Evolutionary conservation across 2,797 vertebrate genomes (phyloP).

Genomic region (Peromyscus melanophrys): DNA sequence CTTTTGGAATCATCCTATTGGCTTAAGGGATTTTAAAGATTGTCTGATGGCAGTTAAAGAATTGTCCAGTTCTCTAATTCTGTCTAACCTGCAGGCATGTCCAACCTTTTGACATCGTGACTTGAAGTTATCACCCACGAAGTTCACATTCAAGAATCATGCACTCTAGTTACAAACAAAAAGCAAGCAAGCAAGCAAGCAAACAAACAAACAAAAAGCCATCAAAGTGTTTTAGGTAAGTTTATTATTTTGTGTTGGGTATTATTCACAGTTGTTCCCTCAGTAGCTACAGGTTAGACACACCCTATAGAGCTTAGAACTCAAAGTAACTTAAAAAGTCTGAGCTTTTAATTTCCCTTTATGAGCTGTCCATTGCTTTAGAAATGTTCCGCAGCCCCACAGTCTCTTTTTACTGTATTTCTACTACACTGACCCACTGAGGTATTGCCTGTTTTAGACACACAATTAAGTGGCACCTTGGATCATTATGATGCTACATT

Average conservation of each 20-base stretch:
- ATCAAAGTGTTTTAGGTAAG: background rate
- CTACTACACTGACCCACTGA: background rate
- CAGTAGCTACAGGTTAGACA: background rate
- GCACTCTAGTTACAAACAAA: background rate
- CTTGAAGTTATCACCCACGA: background rate
- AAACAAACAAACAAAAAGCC: background rate
- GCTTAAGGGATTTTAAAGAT: conserved; percentile 43
- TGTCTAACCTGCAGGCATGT: background rate
- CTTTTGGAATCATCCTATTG: conserved; percentile 40
- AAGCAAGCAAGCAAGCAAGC: background rate
- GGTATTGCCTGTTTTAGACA: background rate
- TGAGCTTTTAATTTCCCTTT: background rate
- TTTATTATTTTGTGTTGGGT: background rate
- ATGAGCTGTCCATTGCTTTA: background rate
- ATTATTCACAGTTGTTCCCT: background rate
- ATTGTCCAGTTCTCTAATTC: conserved; percentile 37
- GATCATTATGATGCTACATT: background rate
- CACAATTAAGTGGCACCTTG: background rate
- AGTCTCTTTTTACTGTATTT: background rate
- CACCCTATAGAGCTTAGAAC: background rate
- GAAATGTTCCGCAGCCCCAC: background rate
- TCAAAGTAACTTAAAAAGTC: background rate
- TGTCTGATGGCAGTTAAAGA: conserved; percentile 10
- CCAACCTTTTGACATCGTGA: background rate
- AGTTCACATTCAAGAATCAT: background rate